Evolutionary conservation across 2,888 invertebrate species (phyloP).

Genomic region (Acanthosepion lycidas): DNA sequence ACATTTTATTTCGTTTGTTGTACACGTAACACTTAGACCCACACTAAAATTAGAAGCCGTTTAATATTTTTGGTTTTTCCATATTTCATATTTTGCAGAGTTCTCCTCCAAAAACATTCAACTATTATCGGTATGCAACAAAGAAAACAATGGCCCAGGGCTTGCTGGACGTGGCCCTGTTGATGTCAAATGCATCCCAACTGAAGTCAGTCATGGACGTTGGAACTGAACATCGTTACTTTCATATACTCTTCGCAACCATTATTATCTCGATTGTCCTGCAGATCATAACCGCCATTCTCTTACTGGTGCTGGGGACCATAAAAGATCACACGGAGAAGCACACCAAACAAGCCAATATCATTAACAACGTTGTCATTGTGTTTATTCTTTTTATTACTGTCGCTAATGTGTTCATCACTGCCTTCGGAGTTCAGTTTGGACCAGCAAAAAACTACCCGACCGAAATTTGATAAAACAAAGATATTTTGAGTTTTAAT

Average conservation of each 20-base stretch:
- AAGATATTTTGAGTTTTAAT: background rate
- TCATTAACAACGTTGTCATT: constrained; percentile 54
- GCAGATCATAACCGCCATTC: constrained; percentile 55
- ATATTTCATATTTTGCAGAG: constrained; percentile 33
- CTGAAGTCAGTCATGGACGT: constrained; percentile 59
- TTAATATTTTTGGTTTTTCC: background rate
- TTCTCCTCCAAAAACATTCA: background rate
- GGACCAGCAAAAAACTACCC: background rate
- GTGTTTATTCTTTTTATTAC: constrained; percentile 56
- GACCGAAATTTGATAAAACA: background rate
- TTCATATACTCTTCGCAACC: constrained; percentile 53
- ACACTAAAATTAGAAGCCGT: too few relatives aligned
- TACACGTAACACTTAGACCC: too few relatives aligned
- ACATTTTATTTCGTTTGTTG: too few relatives aligned
- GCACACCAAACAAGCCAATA: constrained; percentile 51
- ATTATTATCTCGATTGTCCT: constrained; percentile 55
- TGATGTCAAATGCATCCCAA: constrained; percentile 66
- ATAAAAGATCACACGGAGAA: constrained; percentile 53
- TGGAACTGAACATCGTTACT: constrained; percentile 53
- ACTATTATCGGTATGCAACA: constrained; percentile 55
- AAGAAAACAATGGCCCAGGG: constrained; percentile 66
- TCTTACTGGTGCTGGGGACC: constrained; percentile 60
- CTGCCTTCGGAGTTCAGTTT: constrained; percentile 55
- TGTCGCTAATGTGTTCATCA: constrained; percentile 57
- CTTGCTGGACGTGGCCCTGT: constrained; percentile 61